Evolutionary conservation across 2,797 vertebrate species (phyloP).

Genomic region (Mergus octosetaceus): DNA sequence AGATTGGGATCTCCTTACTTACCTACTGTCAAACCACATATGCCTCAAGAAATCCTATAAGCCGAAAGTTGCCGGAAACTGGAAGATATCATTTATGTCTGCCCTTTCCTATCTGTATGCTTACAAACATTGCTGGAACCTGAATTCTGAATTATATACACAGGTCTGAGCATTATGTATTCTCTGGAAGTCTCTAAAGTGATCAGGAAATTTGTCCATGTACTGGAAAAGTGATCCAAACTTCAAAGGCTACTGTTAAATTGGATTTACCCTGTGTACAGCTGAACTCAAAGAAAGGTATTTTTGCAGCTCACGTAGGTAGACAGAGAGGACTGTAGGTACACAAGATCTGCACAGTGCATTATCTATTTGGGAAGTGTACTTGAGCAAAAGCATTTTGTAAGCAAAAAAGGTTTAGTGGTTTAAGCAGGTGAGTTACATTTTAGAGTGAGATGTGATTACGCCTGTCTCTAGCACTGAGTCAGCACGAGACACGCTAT

Average conservation of each 20-base stretch:
- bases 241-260: background rate
- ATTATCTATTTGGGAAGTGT: background rate
- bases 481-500: background rate
- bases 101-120: background rate
- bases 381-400: background rate
- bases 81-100: background rate
- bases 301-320: background rate
- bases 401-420: background rate
- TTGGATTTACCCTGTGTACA: background rate
- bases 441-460: background rate
- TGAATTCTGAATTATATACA: background rate
- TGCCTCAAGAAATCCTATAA: background rate
- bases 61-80: background rate
- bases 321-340: background rate
- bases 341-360: background rate
- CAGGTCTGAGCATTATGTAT: rapidly evolving
- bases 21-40: background rate
- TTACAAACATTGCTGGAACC: background rate
- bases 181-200: background rate
- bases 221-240: background rate
- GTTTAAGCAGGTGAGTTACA: background rate
- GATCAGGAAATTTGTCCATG: background rate
- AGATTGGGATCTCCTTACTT: background rate
- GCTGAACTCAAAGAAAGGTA: background rate
- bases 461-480: background rate